A percentile compares a stretch with the other conserved stretches of the same genome.
These are phyloP conservation scores for Rhinopomastus cyanomelas DNA, from an alignment of 2,113 vertebrate species.

Conservation along the genomic window DNA sequence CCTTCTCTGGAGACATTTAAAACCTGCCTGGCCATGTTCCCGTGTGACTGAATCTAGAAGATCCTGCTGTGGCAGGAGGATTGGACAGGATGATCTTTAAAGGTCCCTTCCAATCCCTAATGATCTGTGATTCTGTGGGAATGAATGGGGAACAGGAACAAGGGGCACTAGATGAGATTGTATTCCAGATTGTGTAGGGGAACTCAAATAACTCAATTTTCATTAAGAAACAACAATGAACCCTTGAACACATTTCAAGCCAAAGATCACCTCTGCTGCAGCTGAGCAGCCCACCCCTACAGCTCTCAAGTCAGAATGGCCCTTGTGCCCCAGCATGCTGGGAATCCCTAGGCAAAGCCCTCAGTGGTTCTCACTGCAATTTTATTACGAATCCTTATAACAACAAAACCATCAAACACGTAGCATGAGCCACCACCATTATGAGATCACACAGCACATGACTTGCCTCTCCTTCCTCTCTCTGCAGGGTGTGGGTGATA, in stretches of 20 bases:
- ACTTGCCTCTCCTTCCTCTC: background rate
- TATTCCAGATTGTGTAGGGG: background rate
- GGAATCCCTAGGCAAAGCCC: background rate
- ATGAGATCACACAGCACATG: rapidly evolving
- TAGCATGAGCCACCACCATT: background rate
- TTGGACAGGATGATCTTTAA: no score
- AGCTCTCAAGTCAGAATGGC: background rate
- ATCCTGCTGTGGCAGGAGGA: no score
- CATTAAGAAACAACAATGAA: background rate
- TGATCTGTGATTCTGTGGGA: no score
- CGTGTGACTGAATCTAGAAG: no score
- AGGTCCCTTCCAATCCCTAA: no score
- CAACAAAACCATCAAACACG: background rate
- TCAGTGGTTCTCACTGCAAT: background rate
- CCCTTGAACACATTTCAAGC: background rate
- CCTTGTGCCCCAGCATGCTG: background rate
- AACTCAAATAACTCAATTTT: background rate
- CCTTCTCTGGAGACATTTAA: no score
- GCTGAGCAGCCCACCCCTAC: background rate
- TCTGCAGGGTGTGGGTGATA: background rate
- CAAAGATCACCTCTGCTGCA: background rate
- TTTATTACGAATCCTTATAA: background rate
- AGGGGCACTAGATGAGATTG: background rate
- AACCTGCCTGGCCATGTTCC: no score
- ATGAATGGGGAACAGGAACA: background rate